Percentiles rank a stretch among this genome's conserved stretches.
These are phyloP conservation scores for Mimumesa dahlbomi DNA, from an alignment of 2,888 invertebrate species.

Conservation along the genomic window DNA sequence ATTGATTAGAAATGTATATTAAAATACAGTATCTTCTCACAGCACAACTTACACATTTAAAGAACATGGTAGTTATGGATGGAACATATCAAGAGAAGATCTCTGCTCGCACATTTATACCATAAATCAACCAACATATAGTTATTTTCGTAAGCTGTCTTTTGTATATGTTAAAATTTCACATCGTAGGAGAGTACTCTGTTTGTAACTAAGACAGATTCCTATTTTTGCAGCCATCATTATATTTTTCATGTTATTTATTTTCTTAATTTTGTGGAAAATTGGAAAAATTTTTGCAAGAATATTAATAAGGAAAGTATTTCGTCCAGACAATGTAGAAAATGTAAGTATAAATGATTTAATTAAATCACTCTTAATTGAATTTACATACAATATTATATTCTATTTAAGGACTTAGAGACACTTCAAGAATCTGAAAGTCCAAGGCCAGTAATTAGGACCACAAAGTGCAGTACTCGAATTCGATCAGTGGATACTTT, in stretches of 20 bases:
- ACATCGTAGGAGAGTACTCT: no score
- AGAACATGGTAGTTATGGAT: slow-evolving; percentile 78
- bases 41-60: slow-evolving; percentile 72
- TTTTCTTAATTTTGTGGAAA: no score
- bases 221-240: slow-evolving; percentile 69
- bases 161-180: no score
- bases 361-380: not conserved
- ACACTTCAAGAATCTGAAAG: slow-evolving; percentile 68
- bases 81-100: slow-evolving; percentile 72
- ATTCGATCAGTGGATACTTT: slow-evolving; percentile 78
- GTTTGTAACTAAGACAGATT: no score
- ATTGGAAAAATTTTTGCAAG: slow-evolving; percentile 57
- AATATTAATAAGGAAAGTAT: slow-evolving; percentile 50
- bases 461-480: slow-evolving; percentile 72
- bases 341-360: slow-evolving; percentile 46
- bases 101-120: slow-evolving; percentile 70
- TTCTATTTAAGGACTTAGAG: slow-evolving; percentile 68
- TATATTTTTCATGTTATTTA: slow-evolving; percentile 67
- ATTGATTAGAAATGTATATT: not conserved
- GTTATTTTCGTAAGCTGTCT: slow-evolving; percentile 76
- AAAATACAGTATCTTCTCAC: slow-evolving; percentile 13
- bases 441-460: slow-evolving; percentile 61
- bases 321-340: slow-evolving; percentile 35
- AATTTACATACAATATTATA: not conserved
- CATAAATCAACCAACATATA: slow-evolving; percentile 68